phyloP scores from a whole-genome alignment of 2,797 vertebrate species.

The Danio jaintianensis region DNA sequence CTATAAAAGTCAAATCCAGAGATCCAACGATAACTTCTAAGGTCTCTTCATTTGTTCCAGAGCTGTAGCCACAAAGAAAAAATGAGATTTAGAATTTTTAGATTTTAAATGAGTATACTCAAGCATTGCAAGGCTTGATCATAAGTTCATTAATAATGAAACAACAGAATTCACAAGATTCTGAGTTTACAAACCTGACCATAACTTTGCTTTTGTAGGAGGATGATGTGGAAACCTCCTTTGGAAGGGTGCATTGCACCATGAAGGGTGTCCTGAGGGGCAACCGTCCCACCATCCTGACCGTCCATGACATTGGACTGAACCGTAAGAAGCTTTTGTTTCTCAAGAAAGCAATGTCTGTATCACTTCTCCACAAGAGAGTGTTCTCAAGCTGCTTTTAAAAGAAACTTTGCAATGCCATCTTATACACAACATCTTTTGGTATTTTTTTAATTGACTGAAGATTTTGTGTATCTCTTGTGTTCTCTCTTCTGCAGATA shows the following conservation, averaged over 20 bases:
- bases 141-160: not conserved
- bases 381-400: not conserved
- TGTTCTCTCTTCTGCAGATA: conserved; percentile 76
- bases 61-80: not conserved
- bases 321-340: conserved; percentile 84
- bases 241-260: conserved; percentile 87
- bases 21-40: no score
- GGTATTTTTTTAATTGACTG: not conserved
- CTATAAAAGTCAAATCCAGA: no score
- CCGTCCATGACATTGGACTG: conserved; percentile 92
- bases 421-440: not conserved
- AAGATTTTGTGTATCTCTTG: not conserved
- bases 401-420: not conserved
- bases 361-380: not conserved
- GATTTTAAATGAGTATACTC: no score
- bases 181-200: conserved; percentile 1
- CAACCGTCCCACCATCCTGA: conserved; percentile 89
- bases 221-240: conserved; percentile 89
- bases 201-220: conserved; percentile 77
- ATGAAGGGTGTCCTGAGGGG: conserved; percentile 83
- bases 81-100: not conserved
- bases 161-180: not conserved
- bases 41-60: no score
- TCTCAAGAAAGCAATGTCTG: not conserved
- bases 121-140: not conserved